These are phyloP conservation scores for Mormyrops attenuatus DNA, from an alignment of 2,797 vertebrate genomes.

Conservation along the genomic window DNA sequence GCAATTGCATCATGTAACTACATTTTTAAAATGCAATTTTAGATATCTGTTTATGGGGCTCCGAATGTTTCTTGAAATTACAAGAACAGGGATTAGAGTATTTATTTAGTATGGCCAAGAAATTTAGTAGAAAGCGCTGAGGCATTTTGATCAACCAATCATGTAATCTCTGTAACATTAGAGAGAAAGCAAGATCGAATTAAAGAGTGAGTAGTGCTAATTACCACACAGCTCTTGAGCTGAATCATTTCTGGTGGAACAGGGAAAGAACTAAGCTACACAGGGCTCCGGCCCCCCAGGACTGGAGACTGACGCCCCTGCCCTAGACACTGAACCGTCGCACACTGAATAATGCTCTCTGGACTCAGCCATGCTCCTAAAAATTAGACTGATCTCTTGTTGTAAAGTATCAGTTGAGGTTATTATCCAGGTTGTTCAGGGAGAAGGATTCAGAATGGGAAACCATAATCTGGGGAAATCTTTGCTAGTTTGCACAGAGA, in stretches of 20 bases:
- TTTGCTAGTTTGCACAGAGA: neutral
- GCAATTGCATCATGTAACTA: neutral
- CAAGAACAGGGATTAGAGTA: neutral
- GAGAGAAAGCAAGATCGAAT: neutral
- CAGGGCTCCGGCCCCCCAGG: neutral
- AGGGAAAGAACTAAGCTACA: neutral
- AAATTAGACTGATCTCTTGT: neutral
- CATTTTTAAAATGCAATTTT: neutral
- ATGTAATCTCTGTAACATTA: constrained; percentile 7
- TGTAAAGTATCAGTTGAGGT: neutral
- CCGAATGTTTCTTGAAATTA: neutral
- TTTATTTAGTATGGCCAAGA: neutral
- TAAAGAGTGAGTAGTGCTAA: neutral
- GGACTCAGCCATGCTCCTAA: neutral
- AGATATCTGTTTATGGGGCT: neutral
- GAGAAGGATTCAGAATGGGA: neutral
- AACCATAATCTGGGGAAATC: neutral
- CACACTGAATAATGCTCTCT: neutral
- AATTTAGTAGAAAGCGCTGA: neutral
- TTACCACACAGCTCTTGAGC: neutral
- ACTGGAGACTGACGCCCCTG: neutral
- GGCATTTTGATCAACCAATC: neutral
- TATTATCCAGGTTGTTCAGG: neutral
- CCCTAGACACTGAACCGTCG: neutral
- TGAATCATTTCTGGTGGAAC: neutral